A percentile compares a stretch with the other conserved stretches of the same genome.
Evolutionary conservation across 2,888 invertebrate genomes (phyloP).

Genomic region (Scaptomyza flava): DNA sequence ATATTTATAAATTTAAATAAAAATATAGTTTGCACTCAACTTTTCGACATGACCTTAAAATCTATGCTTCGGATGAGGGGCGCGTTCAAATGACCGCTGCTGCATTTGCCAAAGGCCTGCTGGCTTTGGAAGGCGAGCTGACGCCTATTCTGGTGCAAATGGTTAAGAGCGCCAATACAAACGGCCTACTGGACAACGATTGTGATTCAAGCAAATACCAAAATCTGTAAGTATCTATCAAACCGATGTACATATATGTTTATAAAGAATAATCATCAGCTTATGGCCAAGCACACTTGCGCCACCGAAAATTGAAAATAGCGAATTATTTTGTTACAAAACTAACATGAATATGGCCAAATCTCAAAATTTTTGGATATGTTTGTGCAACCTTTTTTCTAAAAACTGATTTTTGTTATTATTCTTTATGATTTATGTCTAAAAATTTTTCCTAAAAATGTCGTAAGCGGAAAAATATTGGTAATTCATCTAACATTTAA

Average conservation of each 20-base stretch:
- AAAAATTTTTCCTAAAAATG: too few relatives aligned
- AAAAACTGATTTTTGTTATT: too few relatives aligned
- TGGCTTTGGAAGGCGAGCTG: slow-evolving; percentile 98
- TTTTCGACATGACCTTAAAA: slow-evolving; percentile 99
- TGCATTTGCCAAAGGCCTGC: slow-evolving; percentile 98
- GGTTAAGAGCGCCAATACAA: slow-evolving; percentile 99
- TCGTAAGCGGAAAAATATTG: too few relatives aligned
- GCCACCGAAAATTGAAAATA: too few relatives aligned
- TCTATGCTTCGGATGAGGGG: slow-evolving; percentile 99
- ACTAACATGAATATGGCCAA: too few relatives aligned
- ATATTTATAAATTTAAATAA: neutral
- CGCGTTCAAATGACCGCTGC: slow-evolving; percentile 99
- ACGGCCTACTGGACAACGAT: slow-evolving; percentile 98
- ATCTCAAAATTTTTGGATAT: too few relatives aligned
- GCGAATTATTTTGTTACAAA: too few relatives aligned
- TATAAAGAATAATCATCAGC: too few relatives aligned
- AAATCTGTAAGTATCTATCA: slow-evolving; percentile 90
- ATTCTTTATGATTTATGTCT: too few relatives aligned
- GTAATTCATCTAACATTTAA: too few relatives aligned
- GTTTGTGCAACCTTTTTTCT: too few relatives aligned
- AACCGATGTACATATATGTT: neutral
- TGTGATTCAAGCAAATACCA: slow-evolving; percentile 98
- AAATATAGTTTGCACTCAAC: slow-evolving; percentile 93
- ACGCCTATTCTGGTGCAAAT: slow-evolving; percentile 99
- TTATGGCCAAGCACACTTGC: too few relatives aligned